A percentile compares a stretch with the other conserved stretches of the same genome.
Evolutionary conservation across 2,888 invertebrate genomes (phyloP).

Genomic region (Calameuta idolon): DNA sequence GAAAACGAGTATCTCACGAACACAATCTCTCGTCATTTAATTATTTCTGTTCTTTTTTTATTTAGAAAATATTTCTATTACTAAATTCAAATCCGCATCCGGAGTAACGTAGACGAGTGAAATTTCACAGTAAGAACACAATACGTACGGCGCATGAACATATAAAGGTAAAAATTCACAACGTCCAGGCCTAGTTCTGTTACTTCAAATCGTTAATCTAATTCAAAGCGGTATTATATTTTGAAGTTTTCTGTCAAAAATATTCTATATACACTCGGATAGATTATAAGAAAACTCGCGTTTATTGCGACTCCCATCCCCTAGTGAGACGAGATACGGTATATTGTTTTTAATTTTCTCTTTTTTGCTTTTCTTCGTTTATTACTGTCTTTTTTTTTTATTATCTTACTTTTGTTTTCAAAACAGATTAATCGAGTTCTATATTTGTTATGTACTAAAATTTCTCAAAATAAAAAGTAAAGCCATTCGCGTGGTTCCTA

Average conservation of each 20-base stretch:
- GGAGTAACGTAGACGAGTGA: slow-evolving; percentile 15
- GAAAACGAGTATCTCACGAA: slow-evolving; percentile 13
- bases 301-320: neutral
- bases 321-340: neutral
- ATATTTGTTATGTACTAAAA: slow-evolving; percentile 1
- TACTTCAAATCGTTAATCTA: slow-evolving; percentile 23
- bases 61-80: slow-evolving; percentile 29
- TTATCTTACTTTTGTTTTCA: neutral
- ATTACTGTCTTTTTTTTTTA: neutral
- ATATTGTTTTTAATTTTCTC: neutral
- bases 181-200: slow-evolving; percentile 26
- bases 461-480: slow-evolving; percentile 16
- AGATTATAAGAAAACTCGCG: slow-evolving; percentile 1
- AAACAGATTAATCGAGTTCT: neutral
- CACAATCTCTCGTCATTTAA: neutral
- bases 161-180: slow-evolving; percentile 51
- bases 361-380: neutral
- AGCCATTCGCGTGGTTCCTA: slow-evolving; percentile 1
- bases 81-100: slow-evolving; percentile 25
- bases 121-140: slow-evolving; percentile 27
- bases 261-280: slow-evolving; percentile 45
- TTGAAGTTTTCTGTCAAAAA: slow-evolving; percentile 48
- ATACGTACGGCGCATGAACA: slow-evolving; percentile 46
- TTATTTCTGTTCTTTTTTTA: neutral
- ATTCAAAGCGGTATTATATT: slow-evolving; percentile 43